Evolutionary conservation across 2,113 vertebrate genomes (phyloP), one percentile per base, ranked within the genome.

Genomic region (Apeltes quadracus): DNA sequence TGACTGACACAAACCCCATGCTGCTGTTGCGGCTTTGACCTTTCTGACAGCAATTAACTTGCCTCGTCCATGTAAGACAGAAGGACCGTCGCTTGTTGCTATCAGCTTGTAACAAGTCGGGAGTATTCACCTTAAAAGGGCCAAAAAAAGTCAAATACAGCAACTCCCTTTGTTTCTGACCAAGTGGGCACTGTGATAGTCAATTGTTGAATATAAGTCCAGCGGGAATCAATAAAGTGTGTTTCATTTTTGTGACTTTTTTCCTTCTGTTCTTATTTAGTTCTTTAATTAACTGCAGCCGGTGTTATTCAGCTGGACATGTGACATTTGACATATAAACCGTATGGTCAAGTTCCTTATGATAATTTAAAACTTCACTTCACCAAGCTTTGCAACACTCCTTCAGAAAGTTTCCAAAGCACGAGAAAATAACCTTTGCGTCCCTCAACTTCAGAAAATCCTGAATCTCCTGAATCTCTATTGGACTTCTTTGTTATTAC

Each of bases 21-120:
- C 80, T 87, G 80, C 78, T 81, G 75, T 25, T 76, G 75, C 76
- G 79, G 75, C 76, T 77, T 78, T 89, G 87, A 88, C 86, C 89
- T 66, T 34, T 11, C 29, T 86, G 75, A 86, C 85, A 58, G 77
- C 68, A 75, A 88, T 91, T 84, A 90, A 84, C 72, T 63, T 75
- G 76, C 79, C 36, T 56, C 58, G 18, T 73, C 7, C 70, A 59
- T 48, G 62, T 57, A 48, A 12, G 70, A 69, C 71, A 77, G 58
- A 25, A 50, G 29, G 61, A 76, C 61, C 73, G 61, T 51, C 22
- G 15, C 67, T 61, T 46, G 57, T 78, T 32, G 48, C 56, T 15
- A 32, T 70, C 59, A 32, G 61, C 59, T 38, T 53, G 14, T 23
- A 43, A 23, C 39, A 29, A 7, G 18, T 36, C 48, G 41, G 23